phyloP scores from a whole-genome alignment of 2,113 vertebrate species.

The Malurus alboscapulatus region DNA sequence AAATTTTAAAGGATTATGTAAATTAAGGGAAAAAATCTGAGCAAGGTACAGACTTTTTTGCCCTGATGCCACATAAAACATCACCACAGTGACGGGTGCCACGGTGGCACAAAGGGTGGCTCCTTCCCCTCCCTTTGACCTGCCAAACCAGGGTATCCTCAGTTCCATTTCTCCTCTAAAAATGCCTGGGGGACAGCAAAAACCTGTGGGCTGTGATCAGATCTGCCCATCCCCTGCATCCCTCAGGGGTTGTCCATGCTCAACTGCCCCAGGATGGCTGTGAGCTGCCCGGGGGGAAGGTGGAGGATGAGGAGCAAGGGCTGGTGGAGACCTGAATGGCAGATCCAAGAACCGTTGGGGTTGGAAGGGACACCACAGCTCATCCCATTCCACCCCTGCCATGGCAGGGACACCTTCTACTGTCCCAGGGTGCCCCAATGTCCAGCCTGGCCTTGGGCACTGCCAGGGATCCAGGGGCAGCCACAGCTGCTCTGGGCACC shows the following conservation, averaged over 20 bases:
- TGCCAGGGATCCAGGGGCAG: not conserved
- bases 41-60: not conserved
- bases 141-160: not conserved
- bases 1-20: not conserved
- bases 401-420: not conserved
- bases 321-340: not conserved
- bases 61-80: not conserved
- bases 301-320: not conserved
- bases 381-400: not conserved
- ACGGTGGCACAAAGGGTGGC: fast-evolving
- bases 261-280: not conserved
- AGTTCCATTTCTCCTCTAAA: not conserved
- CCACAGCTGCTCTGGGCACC: not conserved
- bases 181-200: not conserved
- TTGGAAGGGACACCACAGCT: not conserved
- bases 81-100: not conserved
- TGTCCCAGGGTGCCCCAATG: fast-evolving
- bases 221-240: not conserved
- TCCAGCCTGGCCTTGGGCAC: not conserved
- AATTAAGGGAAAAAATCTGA: not conserved
- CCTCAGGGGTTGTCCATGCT: too few species aligned
- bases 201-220: not conserved
- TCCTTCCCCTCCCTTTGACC: not conserved
- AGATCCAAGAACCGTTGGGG: not conserved
- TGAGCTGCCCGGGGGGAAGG: not conserved